These are phyloP conservation scores for Pachydiplax longipennis DNA, from an alignment of 2,888 invertebrate genomes.

Conservation along the genomic window DNA sequence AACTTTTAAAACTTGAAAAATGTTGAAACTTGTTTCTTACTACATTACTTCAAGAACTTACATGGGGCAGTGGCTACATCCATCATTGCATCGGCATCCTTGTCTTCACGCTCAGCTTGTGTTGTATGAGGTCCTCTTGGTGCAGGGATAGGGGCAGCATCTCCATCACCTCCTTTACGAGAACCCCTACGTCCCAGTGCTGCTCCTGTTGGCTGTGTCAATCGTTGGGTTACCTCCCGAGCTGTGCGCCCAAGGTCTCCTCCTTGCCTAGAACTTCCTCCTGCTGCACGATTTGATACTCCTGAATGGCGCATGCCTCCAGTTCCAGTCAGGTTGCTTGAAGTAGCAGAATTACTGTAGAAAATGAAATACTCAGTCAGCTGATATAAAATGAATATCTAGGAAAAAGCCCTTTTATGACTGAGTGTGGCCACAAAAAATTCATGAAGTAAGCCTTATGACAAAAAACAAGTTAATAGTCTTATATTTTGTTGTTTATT, in stretches of 20 bases:
- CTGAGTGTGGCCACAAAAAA: background rate
- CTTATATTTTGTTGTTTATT: too few relatives aligned
- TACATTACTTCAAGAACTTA: conserved; percentile 55
- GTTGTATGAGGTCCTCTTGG: conserved; percentile 49
- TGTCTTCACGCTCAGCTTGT: conserved; percentile 58
- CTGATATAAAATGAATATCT: too few relatives aligned
- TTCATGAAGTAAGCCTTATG: too few relatives aligned
- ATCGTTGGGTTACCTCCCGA: conserved; percentile 46
- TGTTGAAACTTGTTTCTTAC: too few relatives aligned
- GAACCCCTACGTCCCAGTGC: background rate
- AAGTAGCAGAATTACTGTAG: background rate
- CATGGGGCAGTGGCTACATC: conserved; percentile 64
- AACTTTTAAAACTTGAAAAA: too few relatives aligned
- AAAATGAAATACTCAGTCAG: too few relatives aligned
- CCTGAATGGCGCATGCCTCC: background rate
- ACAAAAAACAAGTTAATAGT: too few relatives aligned
- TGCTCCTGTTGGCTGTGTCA: conserved; percentile 10
- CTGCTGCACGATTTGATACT: background rate
- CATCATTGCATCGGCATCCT: conserved; percentile 60
- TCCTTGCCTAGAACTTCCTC: conserved; percentile 37
- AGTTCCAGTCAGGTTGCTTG: background rate
- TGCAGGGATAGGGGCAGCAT: conserved; percentile 43
- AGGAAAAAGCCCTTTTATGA: too few relatives aligned
- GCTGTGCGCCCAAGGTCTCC: conserved; percentile 46
- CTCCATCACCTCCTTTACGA: background rate